Percentiles rank a stretch among this genome's conserved stretches.
Evolutionary conservation across 2,113 vertebrate species (phyloP).

Genomic region (Fulica atra): DNA sequence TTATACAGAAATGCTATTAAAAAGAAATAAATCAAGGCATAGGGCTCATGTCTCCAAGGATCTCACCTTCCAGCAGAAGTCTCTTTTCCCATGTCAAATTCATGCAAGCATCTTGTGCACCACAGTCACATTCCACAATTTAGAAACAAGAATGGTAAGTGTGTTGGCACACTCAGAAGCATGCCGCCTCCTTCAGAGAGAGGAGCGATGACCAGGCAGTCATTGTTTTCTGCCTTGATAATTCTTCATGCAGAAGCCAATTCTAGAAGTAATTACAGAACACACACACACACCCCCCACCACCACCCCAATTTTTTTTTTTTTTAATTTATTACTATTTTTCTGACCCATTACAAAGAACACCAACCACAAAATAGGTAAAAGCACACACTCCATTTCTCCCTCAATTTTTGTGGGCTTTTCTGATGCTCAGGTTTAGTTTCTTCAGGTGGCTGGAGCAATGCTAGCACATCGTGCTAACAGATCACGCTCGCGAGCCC

Average conservation of each 20-base stretch:
- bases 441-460: neutral
- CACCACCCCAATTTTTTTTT: neutral
- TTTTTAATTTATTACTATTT: no score
- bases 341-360: neutral
- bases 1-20: neutral
- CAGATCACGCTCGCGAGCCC: neutral
- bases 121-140: neutral
- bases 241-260: neutral
- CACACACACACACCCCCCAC: neutral
- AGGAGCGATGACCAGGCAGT: fast-evolving
- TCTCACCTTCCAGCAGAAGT: neutral
- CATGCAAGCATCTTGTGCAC: neutral
- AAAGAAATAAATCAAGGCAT: neutral
- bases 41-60: neutral
- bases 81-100: neutral
- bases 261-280: neutral
- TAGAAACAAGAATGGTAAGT: neutral
- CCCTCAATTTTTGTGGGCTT: neutral
- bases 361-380: neutral
- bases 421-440: neutral
- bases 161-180: neutral
- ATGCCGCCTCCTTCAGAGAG: neutral
- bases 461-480: neutral
- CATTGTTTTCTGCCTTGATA: neutral
- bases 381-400: neutral